These are phyloP conservation scores for Hesperophylax magnus DNA, from an alignment of 1,140 invertebrate species.

Conservation along the genomic window DNA sequence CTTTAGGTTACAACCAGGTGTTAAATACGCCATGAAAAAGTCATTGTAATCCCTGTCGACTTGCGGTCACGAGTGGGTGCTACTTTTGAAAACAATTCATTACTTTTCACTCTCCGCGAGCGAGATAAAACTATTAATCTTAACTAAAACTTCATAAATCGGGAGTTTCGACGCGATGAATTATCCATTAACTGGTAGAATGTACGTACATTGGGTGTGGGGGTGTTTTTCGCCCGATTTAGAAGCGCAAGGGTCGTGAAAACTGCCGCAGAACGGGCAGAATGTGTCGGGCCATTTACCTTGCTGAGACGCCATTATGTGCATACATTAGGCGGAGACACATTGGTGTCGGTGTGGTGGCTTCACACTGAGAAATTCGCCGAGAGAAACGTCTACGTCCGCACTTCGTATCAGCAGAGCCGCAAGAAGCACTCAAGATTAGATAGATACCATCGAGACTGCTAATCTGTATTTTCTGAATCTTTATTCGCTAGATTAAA, in stretches of 20 bases:
- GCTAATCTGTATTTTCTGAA: no score
- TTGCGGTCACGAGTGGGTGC: background rate
- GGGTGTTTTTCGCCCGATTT: conserved; percentile 8
- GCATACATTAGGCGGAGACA: conserved; percentile 24
- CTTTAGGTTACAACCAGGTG: no score
- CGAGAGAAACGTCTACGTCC: conserved; percentile 14
- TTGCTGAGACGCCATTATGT: conserved; percentile 24
- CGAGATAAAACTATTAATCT: conserved; percentile 32
- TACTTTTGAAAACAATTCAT: conserved; percentile 9
- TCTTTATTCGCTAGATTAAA: no score
- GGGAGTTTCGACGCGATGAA: conserved; percentile 22
- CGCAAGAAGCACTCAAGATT: background rate
- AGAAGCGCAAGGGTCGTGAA: background rate
- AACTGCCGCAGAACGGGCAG: conserved; percentile 10
- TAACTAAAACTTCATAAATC: conserved; percentile 22
- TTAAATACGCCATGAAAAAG: background rate
- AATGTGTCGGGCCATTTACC: conserved; percentile 34
- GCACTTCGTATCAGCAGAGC: background rate
- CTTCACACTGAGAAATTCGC: background rate
- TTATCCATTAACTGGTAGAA: conserved; percentile 29
- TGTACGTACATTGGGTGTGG: background rate
- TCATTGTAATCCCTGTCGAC: background rate
- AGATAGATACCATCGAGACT: no score
- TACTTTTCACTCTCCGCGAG: conserved; percentile 1
- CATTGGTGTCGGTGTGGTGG: conserved; percentile 1